These are phyloP conservation scores for Muntiacus muntjak DNA, from an alignment of 2,113 vertebrate genomes.

Conservation along the genomic window DNA sequence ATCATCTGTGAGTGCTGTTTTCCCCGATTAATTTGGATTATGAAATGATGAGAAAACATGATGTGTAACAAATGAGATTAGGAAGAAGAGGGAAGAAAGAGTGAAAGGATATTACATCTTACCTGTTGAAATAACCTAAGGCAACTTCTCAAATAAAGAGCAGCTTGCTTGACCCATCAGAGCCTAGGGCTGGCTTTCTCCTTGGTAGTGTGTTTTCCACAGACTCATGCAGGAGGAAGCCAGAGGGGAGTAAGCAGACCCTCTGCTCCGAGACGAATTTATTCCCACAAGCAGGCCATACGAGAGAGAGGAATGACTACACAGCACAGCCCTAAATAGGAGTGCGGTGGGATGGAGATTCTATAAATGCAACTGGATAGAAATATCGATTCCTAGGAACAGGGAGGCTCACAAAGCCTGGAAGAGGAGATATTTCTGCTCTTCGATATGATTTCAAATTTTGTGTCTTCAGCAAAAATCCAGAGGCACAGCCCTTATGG, in stretches of 20 bases:
- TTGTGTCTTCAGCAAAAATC: constrained; percentile 9
- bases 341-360: not conserved
- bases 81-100: not conserved
- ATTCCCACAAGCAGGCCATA: not conserved
- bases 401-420: not conserved
- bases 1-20: not conserved
- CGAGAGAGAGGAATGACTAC: not conserved
- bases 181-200: not conserved
- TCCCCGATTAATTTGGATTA: not conserved
- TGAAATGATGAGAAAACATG: not conserved
- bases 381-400: not conserved
- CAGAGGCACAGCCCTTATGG: not conserved
- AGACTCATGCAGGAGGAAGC: not conserved
- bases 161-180: not conserved
- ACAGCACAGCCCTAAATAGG: not conserved
- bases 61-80: not conserved
- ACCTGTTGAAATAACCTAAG: not conserved
- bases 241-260: not conserved
- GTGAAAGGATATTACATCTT: not conserved
- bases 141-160: not conserved
- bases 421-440: not conserved
- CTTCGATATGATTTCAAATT: not conserved
- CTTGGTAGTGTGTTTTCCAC: not conserved
- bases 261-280: not conserved
- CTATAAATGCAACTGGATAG: not conserved